Base-by-base conservation (phyloP, 2,113 vertebrate species). In the Grammomys surdaster region DNA sequence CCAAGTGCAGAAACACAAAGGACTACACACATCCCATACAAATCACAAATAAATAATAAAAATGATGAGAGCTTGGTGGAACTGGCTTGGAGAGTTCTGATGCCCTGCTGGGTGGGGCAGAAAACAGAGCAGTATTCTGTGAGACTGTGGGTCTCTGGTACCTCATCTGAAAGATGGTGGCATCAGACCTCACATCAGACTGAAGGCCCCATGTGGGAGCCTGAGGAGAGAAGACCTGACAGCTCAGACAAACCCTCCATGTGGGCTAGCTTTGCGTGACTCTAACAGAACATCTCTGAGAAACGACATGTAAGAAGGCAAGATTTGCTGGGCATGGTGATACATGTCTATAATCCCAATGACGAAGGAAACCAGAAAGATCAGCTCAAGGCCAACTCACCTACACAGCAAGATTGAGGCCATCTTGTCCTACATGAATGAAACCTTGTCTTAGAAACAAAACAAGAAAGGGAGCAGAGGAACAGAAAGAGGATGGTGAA, bases 41-140 rank as follows among this genome's bases (percentile, higher is more conserved):
- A 40, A 67, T 43, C 7, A 5, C 72, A 67, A 94, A 46, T 19
- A 54, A 78, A 85, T 82, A 24, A 40, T 26, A 60, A 26, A 60
- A 24, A 76, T 36, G 54, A 54, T 22, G 65, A 78, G 33, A 88
- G 65, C 14, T 24, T 26, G 26, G 9, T 48, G 24, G 33, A 7
- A n/a, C 43, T 43, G 78, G 70, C 8, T 0, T 4, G 33, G 58
- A 51, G 36, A 1, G 13, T 77, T 69, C 36, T 82, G 33, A 75
- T 33, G 33, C 19, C 20, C 65, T 77, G 0, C 46, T 94, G 31
- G 14, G 36, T 11, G 48, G 33, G 40, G 48, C 58, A 48, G 46
- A 92, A 14, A 46, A 67, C n/a, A 19, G 76, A 80, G 88, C 48
- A 65, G 81, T 89, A 65, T 77, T 86, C 72, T 36, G 67, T 96